Base-by-base conservation (phyloP, 2,888 invertebrate genomes). In the Tachystola acroxantha region DNA sequence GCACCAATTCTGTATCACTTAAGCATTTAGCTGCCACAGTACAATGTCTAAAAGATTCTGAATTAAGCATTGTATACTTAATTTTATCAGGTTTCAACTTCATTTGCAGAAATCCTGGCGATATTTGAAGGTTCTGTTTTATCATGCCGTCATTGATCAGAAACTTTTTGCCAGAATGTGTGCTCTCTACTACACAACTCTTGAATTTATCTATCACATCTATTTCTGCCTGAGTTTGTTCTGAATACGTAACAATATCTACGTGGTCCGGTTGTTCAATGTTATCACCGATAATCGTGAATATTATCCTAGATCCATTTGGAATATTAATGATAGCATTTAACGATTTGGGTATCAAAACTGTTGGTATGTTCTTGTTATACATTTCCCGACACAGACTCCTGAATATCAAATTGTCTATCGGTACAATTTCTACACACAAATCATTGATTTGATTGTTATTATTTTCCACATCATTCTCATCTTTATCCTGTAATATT, bases 281-380 rank as follows among this genome's bases (percentile, higher is more conserved):
- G n/a, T 52, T 56, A 34, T 68, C 65, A 1, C 76, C 72, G 3
- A 85, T 63, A 32, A 79, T 59, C 25, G 84, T 85, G 13, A 92
- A 64, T 24, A 86, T 70, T 3, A 91, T 73, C 71, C 88, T 90
- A 31, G 79, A 75, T 7, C 92, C 91, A 41, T 86, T 75, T 26
- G 87, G 82, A 40, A 91, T 55, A 46, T 82, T 82, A 30, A 91
- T 75, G 43, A 88, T 86, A 10, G 76, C 58, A 55, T 89, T 88
- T 34, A 92, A 65, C 26, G 85, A 72, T 37, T 87, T 76, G 32
- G 89, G 84, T 40, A 91, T 76, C 37, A 89, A 88, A 13, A 90
- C 71, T 44, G 84, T 80, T 3, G 79, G 79, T 57, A 84, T 84
- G 44, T 74, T 66, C 40, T 43, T 64, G 36, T 81, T 79, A 37